phyloP scores from a whole-genome alignment of 2,797 vertebrate species.

The Crocodylus rhombifer region DNA sequence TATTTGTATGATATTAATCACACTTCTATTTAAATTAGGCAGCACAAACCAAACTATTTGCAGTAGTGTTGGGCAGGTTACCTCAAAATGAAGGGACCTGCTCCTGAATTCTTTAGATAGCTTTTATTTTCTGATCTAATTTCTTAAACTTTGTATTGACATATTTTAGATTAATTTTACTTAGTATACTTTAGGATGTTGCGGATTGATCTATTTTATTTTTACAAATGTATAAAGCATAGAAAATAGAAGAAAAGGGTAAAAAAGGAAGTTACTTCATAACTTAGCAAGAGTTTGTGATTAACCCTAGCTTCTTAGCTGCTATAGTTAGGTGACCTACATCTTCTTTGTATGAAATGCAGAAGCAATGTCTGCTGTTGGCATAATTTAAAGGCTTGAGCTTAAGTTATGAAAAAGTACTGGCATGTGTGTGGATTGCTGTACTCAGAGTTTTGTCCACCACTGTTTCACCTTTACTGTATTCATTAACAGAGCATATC shows the following conservation, averaged over 20 bases:
- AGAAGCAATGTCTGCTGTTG: slow-evolving; percentile 37
- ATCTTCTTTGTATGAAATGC: not conserved
- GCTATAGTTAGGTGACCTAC: slow-evolving; percentile 46
- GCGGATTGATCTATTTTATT: slow-evolving; percentile 43
- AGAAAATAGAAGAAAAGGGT: slow-evolving; percentile 13
- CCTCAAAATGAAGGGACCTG: not conserved
- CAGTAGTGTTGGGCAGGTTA: slow-evolving; percentile 33
- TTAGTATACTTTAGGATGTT: slow-evolving; percentile 42
- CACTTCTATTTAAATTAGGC: slow-evolving; percentile 19
- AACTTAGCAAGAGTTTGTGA: slow-evolving; percentile 56
- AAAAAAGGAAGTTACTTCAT: slow-evolving; percentile 19
- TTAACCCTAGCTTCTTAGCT: slow-evolving; percentile 57
- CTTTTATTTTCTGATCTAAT: not conserved
- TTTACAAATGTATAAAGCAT: slow-evolving; percentile 29
- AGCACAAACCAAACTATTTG: slow-evolving; percentile 19
- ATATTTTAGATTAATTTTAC: slow-evolving; percentile 40
- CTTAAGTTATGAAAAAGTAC: slow-evolving; percentile 45
- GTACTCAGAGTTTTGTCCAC: not conserved
- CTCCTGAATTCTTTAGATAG: slow-evolving; percentile 16
- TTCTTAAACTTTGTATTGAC: not conserved
- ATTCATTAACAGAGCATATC: not conserved
- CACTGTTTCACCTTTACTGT: not conserved
- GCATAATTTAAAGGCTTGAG: slow-evolving; percentile 31
- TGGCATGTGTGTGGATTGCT: not conserved
- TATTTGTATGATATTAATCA: not conserved